A percentile compares a stretch with the other conserved stretches of the same genome.
Conservation (phyloP, 2,113 vertebrate genomes). For the Muntiacus muntjak region DNA sequence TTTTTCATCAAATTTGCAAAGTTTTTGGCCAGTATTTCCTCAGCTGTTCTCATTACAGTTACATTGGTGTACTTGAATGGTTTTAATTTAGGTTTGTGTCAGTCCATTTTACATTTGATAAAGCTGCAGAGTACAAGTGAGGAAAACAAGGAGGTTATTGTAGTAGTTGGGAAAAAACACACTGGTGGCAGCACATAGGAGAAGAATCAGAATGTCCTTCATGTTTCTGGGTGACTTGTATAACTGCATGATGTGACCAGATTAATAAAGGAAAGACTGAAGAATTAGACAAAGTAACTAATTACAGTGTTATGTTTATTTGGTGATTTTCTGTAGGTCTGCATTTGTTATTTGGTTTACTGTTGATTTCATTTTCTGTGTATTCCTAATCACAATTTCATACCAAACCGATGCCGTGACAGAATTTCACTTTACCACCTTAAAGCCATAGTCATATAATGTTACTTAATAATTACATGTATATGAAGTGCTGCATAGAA, state of each 20-base stretch:
- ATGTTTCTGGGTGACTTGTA: neutral
- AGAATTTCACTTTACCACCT: neutral
- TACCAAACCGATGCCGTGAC: neutral
- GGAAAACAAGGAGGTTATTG: neutral
- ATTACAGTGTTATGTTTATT: neutral
- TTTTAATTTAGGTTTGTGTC: neutral
- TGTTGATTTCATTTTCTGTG: neutral
- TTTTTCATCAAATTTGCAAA: neutral
- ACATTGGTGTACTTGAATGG: neutral
- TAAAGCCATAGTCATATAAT: neutral
- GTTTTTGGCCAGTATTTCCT: neutral
- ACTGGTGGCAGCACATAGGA: neutral
- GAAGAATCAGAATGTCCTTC: neutral
- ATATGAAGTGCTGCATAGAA: neutral
- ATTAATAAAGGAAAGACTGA: neutral
- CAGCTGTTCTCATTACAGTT: neutral
- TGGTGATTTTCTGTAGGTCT: neutral
- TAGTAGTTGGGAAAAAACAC: neutral
- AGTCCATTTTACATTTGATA: neutral
- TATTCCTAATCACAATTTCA: slow-evolving; percentile 2
- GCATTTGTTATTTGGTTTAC: neutral
- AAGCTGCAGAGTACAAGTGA: neutral
- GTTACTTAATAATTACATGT: neutral
- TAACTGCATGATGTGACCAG: neutral
- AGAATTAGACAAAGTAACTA: neutral